Base-by-base conservation (phyloP, 2,113 vertebrate genomes). In the Zosterops borbonicus region DNA sequence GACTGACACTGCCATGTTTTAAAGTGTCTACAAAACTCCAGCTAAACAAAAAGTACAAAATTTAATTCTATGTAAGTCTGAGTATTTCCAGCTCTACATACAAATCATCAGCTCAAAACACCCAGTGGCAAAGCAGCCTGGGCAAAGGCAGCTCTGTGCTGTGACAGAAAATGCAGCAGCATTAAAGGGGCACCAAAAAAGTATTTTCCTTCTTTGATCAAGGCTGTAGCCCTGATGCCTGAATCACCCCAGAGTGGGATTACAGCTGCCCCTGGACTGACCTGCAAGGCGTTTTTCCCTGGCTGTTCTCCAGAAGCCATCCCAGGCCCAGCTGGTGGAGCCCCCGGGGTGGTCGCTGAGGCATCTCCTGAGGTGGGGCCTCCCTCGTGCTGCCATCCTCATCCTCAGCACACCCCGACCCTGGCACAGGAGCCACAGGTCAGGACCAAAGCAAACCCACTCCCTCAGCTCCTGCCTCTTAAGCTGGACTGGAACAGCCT, bases 341-440 rank as follows among this genome's bases (percentile, higher is more conserved):
- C 97, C 97, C 77, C 98, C 94, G 31, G 98, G 95, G 24, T 98
- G 98, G 70, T 98, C 97, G 25, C 99, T 99, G 95, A 98, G 98
- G 82, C 98, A 98, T 59, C 98, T 95, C 83, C 97, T 95, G 87
- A 98, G 97, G 3, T 44, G 91, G 56, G 94, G 68, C 78, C 98
- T 98, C 10, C 76, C 79, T 2, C 6, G 50, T 8, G 79, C 93
- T 35, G 97, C 97, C 98, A 98, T 92, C 78, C 85, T 65, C 14
- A 1, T 35, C 69, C 25, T 1, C 73, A 68, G 2, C 70, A 8
- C 20, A 74, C 25, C 74, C 68, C 70, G 9, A 1, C 3, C 41
- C 41, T 22, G 0, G 4, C 53, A 25, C 73, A 11, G 56, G 55
- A 78, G 84, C 22, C n/a, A 52, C 83, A 50, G 90, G 10, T 52